Evolutionary conservation across 2,113 vertebrate genomes (phyloP), one percentile per base, ranked within the genome.

Genomic region (Nematolebias whitei): DNA sequence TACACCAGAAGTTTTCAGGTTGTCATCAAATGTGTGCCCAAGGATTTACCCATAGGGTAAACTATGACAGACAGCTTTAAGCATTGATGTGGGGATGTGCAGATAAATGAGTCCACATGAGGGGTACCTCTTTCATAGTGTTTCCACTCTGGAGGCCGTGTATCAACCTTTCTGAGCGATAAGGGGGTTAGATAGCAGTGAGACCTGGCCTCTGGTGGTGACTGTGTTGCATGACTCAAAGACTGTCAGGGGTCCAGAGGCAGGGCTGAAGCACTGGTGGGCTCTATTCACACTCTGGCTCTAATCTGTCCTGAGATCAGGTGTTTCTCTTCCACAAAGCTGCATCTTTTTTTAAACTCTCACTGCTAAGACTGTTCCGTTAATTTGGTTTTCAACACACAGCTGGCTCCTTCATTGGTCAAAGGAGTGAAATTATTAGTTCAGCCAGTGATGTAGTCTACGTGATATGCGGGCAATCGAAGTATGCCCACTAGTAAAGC

Each of bases 351-450:
- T 90, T 76, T 87, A 91, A 90, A 88, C 87, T 93, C 88, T 84
- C 75, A 70, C 81, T 79, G 68, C 74, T 71, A 75, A 81, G 71
- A 76, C 59, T 93, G 62, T 40, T 26, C 5, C 16, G 43, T 85
- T 90, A 83, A 88, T 91, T 87, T 93, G 93, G 89, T 93, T 85
- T 86, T 92, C 74, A 93, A 91, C 93, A 92, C 93, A 94, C 94
- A 95, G 94, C 91, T 90, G 92, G 91, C 69, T 86, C 92, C 88
- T 62, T 53, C 83, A 55, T 62, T 70, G 40, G 85, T 93, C 86
- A 94, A 93, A 93, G 89, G 92, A 93, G 93, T 93, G 90, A 92
- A 92, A 94, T 94, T 93, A 93, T 94, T 83, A 93, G 90, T 88
- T 89, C 92, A 92, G 90, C 91, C 92, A 92, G 2, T 76, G 66